Evolutionary conservation across 2,797 vertebrate genomes (phyloP).

Genomic region (Sphenodon punctatus): DNA sequence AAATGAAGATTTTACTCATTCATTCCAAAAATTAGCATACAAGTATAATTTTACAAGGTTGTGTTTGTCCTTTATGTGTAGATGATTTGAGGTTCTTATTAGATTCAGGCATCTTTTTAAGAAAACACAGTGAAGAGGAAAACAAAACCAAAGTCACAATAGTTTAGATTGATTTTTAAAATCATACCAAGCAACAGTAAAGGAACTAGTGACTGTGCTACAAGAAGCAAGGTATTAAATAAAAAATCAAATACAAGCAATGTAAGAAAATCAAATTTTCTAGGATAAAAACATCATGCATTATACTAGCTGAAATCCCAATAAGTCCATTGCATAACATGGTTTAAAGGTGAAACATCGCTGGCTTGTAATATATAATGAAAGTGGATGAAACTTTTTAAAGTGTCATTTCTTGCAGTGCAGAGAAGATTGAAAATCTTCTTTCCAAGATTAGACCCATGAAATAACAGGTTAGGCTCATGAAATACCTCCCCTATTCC

Average conservation of each 20-base stretch:
- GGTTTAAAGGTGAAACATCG: neutral
- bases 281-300: neutral
- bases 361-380: neutral
- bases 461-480: neutral
- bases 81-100: neutral
- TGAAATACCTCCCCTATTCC: neutral
- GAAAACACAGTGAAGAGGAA: neutral
- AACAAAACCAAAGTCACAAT: neutral
- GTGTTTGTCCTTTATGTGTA: neutral
- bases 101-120: neutral
- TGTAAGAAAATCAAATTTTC: neutral
- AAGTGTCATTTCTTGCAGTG: neutral
- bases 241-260: neutral
- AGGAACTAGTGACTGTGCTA: neutral
- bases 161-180: neutral
- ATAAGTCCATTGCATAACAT: neutral
- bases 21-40: neutral
- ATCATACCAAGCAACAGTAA: neutral
- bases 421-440: neutral
- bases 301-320: neutral
- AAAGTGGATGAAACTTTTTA: neutral
- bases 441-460: too few species aligned
- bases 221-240: neutral
- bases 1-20: neutral
- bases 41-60: neutral